A percentile compares a stretch with the other conserved stretches of the same genome.
Conservation (phyloP, 2,113 vertebrate genomes). For the Ploceus nigricollis region DNA sequence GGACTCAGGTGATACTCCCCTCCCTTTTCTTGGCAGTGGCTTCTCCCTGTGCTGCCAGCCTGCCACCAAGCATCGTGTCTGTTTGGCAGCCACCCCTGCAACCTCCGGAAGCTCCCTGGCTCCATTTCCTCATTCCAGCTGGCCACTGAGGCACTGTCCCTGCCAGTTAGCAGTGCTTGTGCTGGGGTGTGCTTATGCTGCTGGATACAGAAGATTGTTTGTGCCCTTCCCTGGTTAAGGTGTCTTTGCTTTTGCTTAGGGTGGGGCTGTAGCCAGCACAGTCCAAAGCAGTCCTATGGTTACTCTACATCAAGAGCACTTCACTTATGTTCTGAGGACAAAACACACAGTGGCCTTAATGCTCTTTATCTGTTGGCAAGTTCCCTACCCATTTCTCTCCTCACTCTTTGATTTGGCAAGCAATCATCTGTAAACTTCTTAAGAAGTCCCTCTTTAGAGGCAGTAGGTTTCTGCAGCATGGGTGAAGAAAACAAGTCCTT, state of each 20-base stretch:
- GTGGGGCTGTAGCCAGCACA: neutral
- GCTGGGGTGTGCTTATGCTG: neutral
- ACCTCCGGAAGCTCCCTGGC: neutral
- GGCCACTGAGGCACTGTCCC: neutral
- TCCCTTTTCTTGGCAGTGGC: neutral
- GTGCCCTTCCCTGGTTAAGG: neutral
- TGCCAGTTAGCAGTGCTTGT: fast-evolving
- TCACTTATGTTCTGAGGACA: neutral
- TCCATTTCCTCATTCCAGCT: neutral
- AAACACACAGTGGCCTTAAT: neutral
- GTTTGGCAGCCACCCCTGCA: neutral
- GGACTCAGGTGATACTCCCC: neutral
- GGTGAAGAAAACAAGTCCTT: neutral
- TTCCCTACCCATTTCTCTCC: neutral
- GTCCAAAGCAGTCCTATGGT: neutral
- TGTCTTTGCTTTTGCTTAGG: neutral
- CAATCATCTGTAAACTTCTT: neutral
- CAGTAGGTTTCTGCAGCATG: neutral
- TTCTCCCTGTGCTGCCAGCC: neutral
- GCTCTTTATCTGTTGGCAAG: neutral
- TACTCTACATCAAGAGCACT: neutral
- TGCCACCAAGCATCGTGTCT: neutral
- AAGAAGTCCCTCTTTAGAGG: neutral
- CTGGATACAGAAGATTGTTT: neutral
- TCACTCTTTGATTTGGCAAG: neutral